Percentiles rank a stretch among this genome's conserved stretches.
Conservation (phyloP, 1,140 invertebrate genomes). For the Eulimnadia texana region DNA sequence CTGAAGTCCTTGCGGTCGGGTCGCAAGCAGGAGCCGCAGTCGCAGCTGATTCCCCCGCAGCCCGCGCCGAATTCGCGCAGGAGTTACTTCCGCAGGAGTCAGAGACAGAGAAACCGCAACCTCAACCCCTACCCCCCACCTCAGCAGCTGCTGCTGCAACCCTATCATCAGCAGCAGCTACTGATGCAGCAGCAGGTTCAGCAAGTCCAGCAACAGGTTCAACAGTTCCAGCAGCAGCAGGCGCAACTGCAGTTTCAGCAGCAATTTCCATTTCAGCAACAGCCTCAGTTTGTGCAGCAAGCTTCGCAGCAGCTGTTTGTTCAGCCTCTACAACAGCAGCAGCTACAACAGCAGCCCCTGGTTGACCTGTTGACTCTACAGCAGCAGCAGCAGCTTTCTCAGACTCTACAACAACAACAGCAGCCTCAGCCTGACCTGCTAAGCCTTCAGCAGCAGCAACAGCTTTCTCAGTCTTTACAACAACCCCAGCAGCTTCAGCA, state of each 20-base stretch:
- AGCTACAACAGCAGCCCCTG: too few species aligned
- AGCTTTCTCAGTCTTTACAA: too few species aligned
- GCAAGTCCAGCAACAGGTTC: background rate
- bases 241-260: background rate
- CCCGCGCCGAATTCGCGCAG: background rate
- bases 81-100: background rate
- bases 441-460: too few species aligned
- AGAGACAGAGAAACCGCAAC: background rate
- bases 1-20: slow-evolving; percentile 5
- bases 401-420: too few species aligned
- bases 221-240: background rate
- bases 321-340: too few species aligned
- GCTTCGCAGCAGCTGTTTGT: background rate
- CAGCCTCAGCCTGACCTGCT: too few species aligned
- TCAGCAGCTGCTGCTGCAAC: too few species aligned
- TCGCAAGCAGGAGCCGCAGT: slow-evolving; percentile 6
- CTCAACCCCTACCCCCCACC: background rate
- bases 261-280: background rate
- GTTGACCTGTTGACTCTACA: too few species aligned
- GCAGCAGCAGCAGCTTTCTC: too few species aligned
- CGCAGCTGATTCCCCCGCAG: slow-evolving; percentile 10
- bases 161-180: too few species aligned
- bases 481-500: too few species aligned
- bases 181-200: background rate
- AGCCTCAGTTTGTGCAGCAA: background rate